Conservation (phyloP, 2,888 invertebrate genomes). For the Abrostola tripartita region DNA sequence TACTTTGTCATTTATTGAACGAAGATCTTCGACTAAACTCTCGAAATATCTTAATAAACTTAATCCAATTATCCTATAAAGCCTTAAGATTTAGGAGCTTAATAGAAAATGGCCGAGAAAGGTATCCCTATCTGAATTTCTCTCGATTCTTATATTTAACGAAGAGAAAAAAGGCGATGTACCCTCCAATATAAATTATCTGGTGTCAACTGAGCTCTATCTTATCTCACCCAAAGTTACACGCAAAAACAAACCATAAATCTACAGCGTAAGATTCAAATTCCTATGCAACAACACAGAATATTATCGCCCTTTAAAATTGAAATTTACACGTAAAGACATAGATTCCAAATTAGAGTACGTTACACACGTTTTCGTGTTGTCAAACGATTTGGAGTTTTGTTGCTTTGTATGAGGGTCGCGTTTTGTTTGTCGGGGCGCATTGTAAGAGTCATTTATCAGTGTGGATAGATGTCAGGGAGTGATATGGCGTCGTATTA, state of each 20-base stretch:
- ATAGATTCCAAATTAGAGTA: slow-evolving; percentile 54
- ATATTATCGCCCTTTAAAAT: slow-evolving; percentile 55
- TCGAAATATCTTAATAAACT: slow-evolving; percentile 67
- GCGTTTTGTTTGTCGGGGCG: slow-evolving; percentile 32
- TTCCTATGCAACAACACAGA: slow-evolving; percentile 9
- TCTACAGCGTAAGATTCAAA: slow-evolving; percentile 14
- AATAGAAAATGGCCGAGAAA: slow-evolving; percentile 50
- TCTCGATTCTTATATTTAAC: slow-evolving; percentile 62
- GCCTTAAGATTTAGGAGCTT: slow-evolving; percentile 40
- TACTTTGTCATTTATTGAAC: slow-evolving; percentile 51
- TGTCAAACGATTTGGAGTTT: slow-evolving; percentile 29
- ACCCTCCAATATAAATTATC: slow-evolving; percentile 74
- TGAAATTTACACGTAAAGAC: slow-evolving; percentile 55
- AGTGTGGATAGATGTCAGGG: slow-evolving; percentile 74
- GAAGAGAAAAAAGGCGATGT: slow-evolving; percentile 61
- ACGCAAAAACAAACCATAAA: slow-evolving; percentile 48
- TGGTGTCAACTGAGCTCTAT: slow-evolving; percentile 70
- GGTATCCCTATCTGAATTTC: slow-evolving; percentile 59
- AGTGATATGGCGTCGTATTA: slow-evolving; percentile 64
- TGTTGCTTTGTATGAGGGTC: slow-evolving; percentile 37
- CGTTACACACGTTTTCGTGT: slow-evolving; percentile 1
- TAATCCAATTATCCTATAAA: slow-evolving; percentile 69
- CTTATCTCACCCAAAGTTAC: slow-evolving; percentile 53
- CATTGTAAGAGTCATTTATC: slow-evolving; percentile 71
- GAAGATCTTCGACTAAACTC: slow-evolving; percentile 49